Conservation (phyloP, 2,113 vertebrate genomes). For the Leptocoma aspasia region DNA sequence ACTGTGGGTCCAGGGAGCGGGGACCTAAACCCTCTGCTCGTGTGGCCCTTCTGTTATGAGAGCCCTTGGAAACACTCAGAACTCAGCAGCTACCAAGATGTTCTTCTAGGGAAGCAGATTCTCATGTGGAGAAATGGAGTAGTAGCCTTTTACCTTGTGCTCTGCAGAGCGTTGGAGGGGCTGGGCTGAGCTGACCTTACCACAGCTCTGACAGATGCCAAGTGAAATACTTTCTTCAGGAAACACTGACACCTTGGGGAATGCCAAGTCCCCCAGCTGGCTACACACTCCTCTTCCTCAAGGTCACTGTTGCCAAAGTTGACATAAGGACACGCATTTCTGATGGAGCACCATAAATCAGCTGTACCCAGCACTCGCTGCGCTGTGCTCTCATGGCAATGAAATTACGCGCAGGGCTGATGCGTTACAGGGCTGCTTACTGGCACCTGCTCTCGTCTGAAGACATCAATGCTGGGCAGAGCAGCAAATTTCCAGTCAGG, state of each 20-base stretch:
- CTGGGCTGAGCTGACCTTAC: neutral
- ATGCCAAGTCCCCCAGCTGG: neutral
- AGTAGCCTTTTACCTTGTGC: neutral
- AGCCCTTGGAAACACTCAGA: neutral
- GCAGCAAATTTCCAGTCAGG: constrained; percentile 18
- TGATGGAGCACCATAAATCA: neutral
- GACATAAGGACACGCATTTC: neutral
- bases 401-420: neutral
- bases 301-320: neutral
- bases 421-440: neutral
- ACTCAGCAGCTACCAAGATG: neutral
- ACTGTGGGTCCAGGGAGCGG: neutral
- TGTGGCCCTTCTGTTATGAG: neutral
- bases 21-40: rapidly evolving
- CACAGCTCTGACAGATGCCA: neutral
- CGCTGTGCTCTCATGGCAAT: neutral
- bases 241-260: neutral
- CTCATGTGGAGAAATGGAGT: rapidly evolving
- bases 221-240: neutral
- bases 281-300: neutral
- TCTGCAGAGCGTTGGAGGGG: neutral
- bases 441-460: neutral
- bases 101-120: neutral
- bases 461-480: neutral
- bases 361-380: neutral